A percentile compares a stretch with the other conserved stretches of the same genome.
These are phyloP conservation scores for Catonia carolina DNA, from an alignment of 2,888 invertebrate genomes.

Conservation along the genomic window DNA sequence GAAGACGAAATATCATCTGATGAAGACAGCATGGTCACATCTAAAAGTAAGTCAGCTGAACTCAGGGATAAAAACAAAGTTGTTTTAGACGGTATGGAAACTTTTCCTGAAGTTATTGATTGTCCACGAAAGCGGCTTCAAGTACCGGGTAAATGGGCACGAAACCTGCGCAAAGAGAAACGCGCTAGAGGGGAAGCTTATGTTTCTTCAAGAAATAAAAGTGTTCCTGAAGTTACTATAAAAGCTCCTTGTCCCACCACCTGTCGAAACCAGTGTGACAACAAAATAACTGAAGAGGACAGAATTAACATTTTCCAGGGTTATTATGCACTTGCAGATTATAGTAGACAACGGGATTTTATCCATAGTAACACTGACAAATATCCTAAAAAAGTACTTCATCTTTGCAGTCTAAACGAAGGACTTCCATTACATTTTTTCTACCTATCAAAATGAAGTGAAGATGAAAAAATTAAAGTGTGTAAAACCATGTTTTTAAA, in stretches of 20 bases:
- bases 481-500: constrained; percentile 3
- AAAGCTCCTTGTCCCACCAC: not conserved
- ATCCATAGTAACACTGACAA: not conserved
- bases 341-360: not conserved
- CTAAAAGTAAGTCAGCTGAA: not conserved
- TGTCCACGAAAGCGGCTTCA: not conserved
- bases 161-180: not conserved
- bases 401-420: too few species aligned
- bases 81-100: not conserved
- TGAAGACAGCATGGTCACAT: not conserved
- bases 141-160: not conserved
- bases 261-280: not conserved
- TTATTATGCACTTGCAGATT: constrained; percentile 1
- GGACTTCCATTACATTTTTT: too few species aligned
- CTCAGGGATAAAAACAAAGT: not conserved
- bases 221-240: not conserved
- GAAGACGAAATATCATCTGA: not conserved
- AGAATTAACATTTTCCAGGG: constrained; percentile 1
- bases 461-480: not conserved
- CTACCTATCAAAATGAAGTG: too few species aligned
- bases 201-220: constrained; percentile 1
- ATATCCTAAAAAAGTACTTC: too few species aligned
- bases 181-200: not conserved
- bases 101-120: not conserved
- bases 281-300: not conserved